These are phyloP conservation scores for Trichopria drosophilae DNA, from an alignment of 2,888 invertebrate species.

Conservation along the genomic window DNA sequence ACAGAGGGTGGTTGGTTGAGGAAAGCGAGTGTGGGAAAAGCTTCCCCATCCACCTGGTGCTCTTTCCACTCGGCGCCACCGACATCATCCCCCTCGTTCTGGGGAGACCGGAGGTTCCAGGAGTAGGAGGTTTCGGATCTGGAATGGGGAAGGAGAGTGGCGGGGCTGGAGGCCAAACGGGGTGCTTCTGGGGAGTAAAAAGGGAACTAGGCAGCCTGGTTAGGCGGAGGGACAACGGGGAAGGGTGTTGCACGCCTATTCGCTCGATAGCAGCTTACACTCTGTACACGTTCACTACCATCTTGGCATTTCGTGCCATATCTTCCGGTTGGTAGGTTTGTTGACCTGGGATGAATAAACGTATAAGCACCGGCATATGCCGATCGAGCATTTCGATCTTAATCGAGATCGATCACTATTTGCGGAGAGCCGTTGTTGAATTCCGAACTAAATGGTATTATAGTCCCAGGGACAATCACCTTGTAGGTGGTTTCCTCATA, in stretches of 20 bases:
- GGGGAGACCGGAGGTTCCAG: conserved; percentile 4
- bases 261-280: conserved; percentile 58
- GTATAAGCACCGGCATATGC: too few species aligned
- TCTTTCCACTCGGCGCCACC: conserved; percentile 37
- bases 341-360: conserved; percentile 39
- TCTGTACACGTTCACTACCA: conserved; percentile 50
- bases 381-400: too few species aligned
- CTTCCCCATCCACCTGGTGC: conserved; percentile 40
- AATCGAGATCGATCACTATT: too few species aligned
- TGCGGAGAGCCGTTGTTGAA: too few species aligned
- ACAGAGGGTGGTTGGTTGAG: conserved; percentile 36
- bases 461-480: too few species aligned
- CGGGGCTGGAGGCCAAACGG: too few species aligned
- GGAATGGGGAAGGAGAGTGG: conserved; percentile 24
- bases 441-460: too few species aligned
- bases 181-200: conserved; percentile 26
- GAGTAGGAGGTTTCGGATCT: conserved; percentile 5
- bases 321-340: conserved; percentile 33
- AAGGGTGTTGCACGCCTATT: conserved; percentile 52
- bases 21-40: conserved; percentile 46
- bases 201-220: conserved; percentile 28
- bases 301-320: conserved; percentile 38
- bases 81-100: conserved; percentile 35
- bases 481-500: too few species aligned
- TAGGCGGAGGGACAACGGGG: conserved; percentile 32